Evolutionary conservation across 2,113 vertebrate species (phyloP), one percentile per base, ranked within the genome.

Genomic region (Stegastes partitus): DNA sequence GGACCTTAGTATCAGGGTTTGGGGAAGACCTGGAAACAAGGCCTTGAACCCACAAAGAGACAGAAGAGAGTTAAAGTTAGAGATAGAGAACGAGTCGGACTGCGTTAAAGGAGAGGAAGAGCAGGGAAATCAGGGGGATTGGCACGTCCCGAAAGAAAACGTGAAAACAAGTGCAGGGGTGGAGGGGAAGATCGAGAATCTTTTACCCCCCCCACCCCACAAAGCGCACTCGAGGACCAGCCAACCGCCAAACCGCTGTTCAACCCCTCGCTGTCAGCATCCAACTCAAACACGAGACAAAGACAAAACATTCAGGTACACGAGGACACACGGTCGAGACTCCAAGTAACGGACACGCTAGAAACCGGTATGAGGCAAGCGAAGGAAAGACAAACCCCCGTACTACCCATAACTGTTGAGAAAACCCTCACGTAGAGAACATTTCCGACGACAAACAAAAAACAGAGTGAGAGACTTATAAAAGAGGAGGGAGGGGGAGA

Each of bases 201-300:
- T 74, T 79, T n/a, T n/a, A n/a, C n/a, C n/a, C n/a, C 56, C 26
- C 61, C 62, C 82, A 79, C 79, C 8, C 31, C 0, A 9, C 39
- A 2, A 45, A 70, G 58, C 51, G 39, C 73, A 44, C 61, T 81
- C 44, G 34, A 67, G 74, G 73, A 82, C 70, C 55, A 5, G 56
- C 67, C 79, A n/a, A 31, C 45, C 56, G n/a, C 57, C 28, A 5
- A 22, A 11, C 44, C 34, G 1, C 57, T 16, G 50, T 34, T 74
- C 71, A 2, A 31, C 77, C 71, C 55, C 65, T 55, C 53, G 14
- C 62, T 19, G 6, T 71, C 85, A 82, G 87, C 57, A 79, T 87
- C 89, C 72, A 79, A 91, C 85, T 82, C 69, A 54, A 82, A 89
- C 89, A 93, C 91, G 86, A 93, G 92, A 95, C 92, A 87, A 88